Base-by-base conservation (phyloP, 2,888 invertebrate genomes). In the Antitype chi region DNA sequence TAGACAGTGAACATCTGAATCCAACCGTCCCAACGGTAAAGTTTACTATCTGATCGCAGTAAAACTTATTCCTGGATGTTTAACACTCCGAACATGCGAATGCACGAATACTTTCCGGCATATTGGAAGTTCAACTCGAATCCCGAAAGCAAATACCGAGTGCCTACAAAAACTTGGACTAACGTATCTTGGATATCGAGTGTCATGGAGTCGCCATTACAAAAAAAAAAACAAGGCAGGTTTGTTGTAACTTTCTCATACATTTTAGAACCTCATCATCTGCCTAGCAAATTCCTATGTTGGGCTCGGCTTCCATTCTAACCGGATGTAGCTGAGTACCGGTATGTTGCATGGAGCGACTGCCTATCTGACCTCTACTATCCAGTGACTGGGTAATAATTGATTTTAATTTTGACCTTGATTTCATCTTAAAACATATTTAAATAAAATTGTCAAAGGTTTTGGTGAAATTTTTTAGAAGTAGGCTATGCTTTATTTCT, bases 101-200 rank as follows among this genome's bases (percentile, higher is more conserved):
- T 95, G 94, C 94, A 94, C 91, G 93, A 95, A 94, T 95, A 95
- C 94, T 94, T 94, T 93, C 93, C 92, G 90, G 94, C 94, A 93
- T 95, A 95, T 95, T 94, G 94, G 93, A 95, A 95, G 93, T 95
- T 93, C 90, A 90, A 93, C 93, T 93, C 90, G 93, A 93, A 93
- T 94, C 93, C 93, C 94, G 91, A 95, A 95, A 95, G 96, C 94
- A 96, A 96, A 96, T 94, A 96, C 94, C 91, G 93, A 94, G 94
- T 94, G 90, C 92, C 92, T 92, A 95, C 94, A 94, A 94, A 95
- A 96, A 96, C 94, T 95, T 95, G 89, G 92, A 89, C 92, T 89
- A 91, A 91, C 93, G 91, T 90, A 88, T 89, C 91, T 87, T 78
- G 93, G 80, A 92, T 88, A 93, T 57, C 59, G 80, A 69, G 81